Conservation (phyloP, 2,888 invertebrate species). For the Poecilobothrus nobilitatus region DNA sequence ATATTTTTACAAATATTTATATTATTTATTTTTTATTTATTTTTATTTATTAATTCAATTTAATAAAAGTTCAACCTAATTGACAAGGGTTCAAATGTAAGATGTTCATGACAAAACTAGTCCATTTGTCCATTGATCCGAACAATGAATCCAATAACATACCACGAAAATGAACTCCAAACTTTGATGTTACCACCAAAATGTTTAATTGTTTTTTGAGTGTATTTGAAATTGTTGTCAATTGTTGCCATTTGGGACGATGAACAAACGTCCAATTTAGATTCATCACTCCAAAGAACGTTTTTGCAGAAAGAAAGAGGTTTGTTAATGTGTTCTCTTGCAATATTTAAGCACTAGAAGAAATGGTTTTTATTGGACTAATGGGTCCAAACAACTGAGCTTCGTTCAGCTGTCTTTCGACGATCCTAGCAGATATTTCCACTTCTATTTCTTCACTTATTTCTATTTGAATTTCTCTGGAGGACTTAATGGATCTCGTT, state of each 20-base stretch:
- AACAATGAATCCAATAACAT: conserved; percentile 17
- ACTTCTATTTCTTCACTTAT: neutral
- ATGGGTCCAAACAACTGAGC: neutral
- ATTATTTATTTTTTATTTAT: no score
- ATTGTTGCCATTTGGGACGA: conserved; percentile 16
- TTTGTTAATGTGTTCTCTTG: neutral
- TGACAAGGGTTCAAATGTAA: conserved; percentile 12
- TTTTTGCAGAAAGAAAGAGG: neutral
- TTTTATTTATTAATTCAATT: no score
- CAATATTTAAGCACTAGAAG: neutral
- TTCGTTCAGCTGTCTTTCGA: neutral
- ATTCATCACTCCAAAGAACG: conserved; percentile 15
- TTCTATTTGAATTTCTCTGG: no score
- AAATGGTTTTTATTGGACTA: neutral
- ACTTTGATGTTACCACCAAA: conserved; percentile 17
- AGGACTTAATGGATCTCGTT: no score
- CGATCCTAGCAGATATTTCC: neutral
- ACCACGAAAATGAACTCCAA: conserved; percentile 16
- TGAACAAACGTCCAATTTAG: conserved; percentile 17
- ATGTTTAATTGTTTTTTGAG: conserved; percentile 14
- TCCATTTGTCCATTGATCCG: conserved; percentile 19
- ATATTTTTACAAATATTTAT: no score
- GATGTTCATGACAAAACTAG: conserved; percentile 12
- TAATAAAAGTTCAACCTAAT: no score
- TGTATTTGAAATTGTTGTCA: conserved; percentile 17